Conservation (phyloP, 2,888 invertebrate species). For the Zhuqinia jingwanae region DNA sequence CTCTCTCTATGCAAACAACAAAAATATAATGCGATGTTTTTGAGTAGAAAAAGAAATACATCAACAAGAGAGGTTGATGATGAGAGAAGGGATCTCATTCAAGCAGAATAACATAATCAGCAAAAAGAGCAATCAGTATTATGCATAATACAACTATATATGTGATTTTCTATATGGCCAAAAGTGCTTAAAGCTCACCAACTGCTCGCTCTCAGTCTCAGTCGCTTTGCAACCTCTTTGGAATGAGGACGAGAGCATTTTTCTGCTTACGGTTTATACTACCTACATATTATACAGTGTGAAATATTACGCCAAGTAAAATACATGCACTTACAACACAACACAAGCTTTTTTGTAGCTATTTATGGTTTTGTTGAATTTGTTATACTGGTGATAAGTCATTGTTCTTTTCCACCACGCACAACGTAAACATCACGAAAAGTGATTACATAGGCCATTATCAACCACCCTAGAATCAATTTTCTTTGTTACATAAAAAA, state of each 20-base stretch:
- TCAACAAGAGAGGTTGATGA: background rate
- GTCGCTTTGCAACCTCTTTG: constrained; percentile 46
- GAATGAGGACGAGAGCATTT: constrained; percentile 40
- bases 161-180: too few relatives aligned
- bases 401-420: constrained; percentile 25
- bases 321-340: background rate
- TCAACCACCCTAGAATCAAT: background rate
- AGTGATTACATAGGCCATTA: constrained; percentile 13
- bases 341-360: background rate
- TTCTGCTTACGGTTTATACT: constrained; percentile 45
- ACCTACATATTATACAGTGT: constrained; percentile 16
- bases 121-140: background rate
- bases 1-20: constrained; percentile 34
- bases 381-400: constrained; percentile 20
- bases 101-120: background rate
- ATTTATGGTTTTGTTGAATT: constrained; percentile 42
- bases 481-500: constrained; percentile 7
- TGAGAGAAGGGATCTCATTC: constrained; percentile 13
- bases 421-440: background rate
- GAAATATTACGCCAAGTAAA: background rate
- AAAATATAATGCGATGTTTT: background rate
- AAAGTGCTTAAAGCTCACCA: constrained; percentile 47
- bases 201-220: constrained; percentile 24
- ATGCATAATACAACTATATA: too few relatives aligned
- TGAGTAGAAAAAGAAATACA: constrained; percentile 9